Evolutionary conservation across 2,797 vertebrate genomes (phyloP).

Genomic region (Lacerta agilis): DNA sequence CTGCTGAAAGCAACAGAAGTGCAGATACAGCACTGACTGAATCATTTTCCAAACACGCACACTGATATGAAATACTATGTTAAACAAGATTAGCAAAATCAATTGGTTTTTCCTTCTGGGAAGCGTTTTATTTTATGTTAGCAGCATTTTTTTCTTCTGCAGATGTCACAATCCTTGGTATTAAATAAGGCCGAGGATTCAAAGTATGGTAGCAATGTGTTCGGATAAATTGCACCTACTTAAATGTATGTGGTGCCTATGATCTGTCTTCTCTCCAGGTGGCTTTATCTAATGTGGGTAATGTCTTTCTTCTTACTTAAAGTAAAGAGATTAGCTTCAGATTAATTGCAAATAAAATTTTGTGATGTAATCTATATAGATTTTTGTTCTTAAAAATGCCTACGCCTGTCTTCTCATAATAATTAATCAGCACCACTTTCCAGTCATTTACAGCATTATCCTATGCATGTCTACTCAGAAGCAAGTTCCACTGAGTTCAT

Average conservation of each 20-base stretch:
- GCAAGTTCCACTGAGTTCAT: background rate
- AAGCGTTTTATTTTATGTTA: background rate
- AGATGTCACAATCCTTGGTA: background rate
- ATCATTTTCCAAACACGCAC: conserved; percentile 45
- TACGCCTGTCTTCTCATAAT: background rate
- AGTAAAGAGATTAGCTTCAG: conserved; percentile 34
- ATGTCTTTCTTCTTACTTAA: conserved; percentile 41
- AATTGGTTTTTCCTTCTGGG: conserved; percentile 28
- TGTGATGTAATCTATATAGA: conserved; percentile 5
- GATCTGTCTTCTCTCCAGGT: background rate
- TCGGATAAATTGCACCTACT: background rate
- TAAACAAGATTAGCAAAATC: background rate
- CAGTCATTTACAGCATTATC: background rate
- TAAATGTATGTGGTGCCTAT: conserved; percentile 10
- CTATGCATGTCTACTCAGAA: background rate
- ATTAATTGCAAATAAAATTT: conserved; percentile 48
- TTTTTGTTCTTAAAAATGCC: background rate
- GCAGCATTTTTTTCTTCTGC: conserved; percentile 3
- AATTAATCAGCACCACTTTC: accelerated
- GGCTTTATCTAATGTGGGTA: conserved; percentile 19
- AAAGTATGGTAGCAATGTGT: background rate
- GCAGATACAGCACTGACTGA: conserved; percentile 27
- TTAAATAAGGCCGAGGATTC: background rate
- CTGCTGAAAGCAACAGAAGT: conserved; percentile 10
- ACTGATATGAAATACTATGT: background rate